phyloP scores from a whole-genome alignment of 1,140 invertebrate species.

The Neoseiulus cucumeris region DNA sequence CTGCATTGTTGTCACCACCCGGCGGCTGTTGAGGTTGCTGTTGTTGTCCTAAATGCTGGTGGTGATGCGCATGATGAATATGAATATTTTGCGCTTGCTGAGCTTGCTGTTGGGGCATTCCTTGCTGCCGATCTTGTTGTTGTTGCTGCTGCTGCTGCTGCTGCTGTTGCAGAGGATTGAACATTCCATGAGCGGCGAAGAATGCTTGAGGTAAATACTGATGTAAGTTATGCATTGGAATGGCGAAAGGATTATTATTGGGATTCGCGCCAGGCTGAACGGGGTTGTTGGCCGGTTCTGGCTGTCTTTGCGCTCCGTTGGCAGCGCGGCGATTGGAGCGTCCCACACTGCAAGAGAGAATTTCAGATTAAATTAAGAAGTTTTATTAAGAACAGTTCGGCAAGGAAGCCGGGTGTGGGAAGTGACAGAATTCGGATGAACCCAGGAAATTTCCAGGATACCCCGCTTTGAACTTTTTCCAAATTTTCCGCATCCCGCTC shows the following conservation, averaged over 20 bases:
- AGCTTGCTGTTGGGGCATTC: constrained; percentile 15
- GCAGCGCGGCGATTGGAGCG: background rate
- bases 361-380: no score
- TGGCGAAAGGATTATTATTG: background rate
- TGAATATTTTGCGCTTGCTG: constrained; percentile 7
- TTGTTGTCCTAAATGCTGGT: constrained; percentile 14
- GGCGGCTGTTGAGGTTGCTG: constrained; percentile 15
- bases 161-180: background rate
- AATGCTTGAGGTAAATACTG: constrained; percentile 11
- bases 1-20: background rate
- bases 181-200: constrained; percentile 13
- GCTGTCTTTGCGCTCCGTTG: background rate
- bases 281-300: background rate
- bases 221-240: background rate
- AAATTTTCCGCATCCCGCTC: no score
- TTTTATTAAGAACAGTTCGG: no score
- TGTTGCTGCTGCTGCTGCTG: constrained; percentile 13
- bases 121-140: background rate
- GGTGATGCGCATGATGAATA: constrained; percentile 13
- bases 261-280: background rate
- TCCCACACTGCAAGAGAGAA: no score
- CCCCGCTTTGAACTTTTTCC: no score
- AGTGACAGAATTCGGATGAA: no score
- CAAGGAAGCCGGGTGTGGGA: no score
- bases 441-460: no score